phyloP scores from a whole-genome alignment of 1,140 invertebrate genomes.

The Pogonus chalceus region DNA sequence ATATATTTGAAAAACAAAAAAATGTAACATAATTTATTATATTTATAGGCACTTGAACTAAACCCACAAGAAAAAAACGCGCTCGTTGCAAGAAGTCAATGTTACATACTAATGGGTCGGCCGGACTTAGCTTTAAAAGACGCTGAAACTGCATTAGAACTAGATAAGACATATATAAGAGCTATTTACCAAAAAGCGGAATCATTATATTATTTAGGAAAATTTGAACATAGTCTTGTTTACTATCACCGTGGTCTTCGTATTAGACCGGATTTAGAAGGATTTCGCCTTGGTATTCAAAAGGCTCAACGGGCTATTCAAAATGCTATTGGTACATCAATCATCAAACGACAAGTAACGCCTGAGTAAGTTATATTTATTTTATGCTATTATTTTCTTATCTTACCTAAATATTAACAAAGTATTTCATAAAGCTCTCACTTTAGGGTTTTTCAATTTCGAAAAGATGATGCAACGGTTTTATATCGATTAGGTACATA shows the following conservation, averaged over 20 bases:
- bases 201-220: slow-evolving; percentile 80
- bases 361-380: neutral
- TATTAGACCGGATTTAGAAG: slow-evolving; percentile 72
- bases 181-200: slow-evolving; percentile 90
- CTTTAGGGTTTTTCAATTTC: too few species aligned
- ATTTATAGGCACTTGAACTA: slow-evolving; percentile 72
- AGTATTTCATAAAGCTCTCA: neutral
- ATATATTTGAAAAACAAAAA: neutral
- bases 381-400: neutral
- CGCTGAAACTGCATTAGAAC: slow-evolving; percentile 66
- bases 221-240: slow-evolving; percentile 88
- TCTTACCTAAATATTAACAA: neutral
- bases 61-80: slow-evolving; percentile 76
- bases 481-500: too few species aligned
- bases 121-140: slow-evolving; percentile 72
- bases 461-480: too few species aligned
- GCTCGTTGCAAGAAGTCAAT: slow-evolving; percentile 79
- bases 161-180: slow-evolving; percentile 68
- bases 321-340: slow-evolving; percentile 68
- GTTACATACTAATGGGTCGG: slow-evolving; percentile 79
- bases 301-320: slow-evolving; percentile 91
- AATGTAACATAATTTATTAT: slow-evolving; percentile 5
- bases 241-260: slow-evolving; percentile 81
- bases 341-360: slow-evolving; percentile 23
- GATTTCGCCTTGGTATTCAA: slow-evolving; percentile 82